Evolutionary conservation across 2,113 vertebrate species (phyloP), one percentile per base, ranked within the genome.

Genomic region (Corythoichthys intestinalis): DNA sequence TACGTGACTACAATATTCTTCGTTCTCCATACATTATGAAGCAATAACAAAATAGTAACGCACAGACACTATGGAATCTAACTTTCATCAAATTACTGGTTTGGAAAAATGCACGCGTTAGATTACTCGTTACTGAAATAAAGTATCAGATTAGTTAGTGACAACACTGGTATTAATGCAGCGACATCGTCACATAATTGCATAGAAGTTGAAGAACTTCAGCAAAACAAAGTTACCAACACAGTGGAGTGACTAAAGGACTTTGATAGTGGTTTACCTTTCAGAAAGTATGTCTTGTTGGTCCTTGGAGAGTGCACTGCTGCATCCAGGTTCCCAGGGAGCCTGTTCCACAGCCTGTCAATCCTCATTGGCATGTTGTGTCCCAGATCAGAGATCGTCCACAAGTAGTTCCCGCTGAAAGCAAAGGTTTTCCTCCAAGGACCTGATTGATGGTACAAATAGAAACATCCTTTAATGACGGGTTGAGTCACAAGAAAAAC

Each of bases 341-440:
- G 90, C 1, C 83, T 90, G 38, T 83, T 91, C 95, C 95, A 96
- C 72, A 95, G 84, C 41, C 79, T 78, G 65, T 84, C 77, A 60
- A 92, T 91, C 73, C 73, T 91, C 20, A 94, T 78, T 1, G 94
- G 92, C 14, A 82, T 82, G 57, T 93, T 93, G 71, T 87, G 71
- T 37, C 94, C 94, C 38, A 89, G 73, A n/a, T 94, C 91, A 7
- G 93, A 92, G 78, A 96, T 84, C 0, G 92, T 95, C 95, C 95
- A 96, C 71, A 94, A 89, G 0, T 95, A 95, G 67, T 93, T 84
- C 3, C 95, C 94, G 53, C 93, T 95, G 79, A 96, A 96, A n/a
- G 94, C 94, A 72, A 93, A 96, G 1, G 93, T 95, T 83, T 93
- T 94, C 37, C 74, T 87, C 64, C 87, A 91, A 9, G 95, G 94